These are phyloP conservation scores for Diphyllodes magnificus DNA, from an alignment of 2,113 vertebrate species.

Conservation along the genomic window DNA sequence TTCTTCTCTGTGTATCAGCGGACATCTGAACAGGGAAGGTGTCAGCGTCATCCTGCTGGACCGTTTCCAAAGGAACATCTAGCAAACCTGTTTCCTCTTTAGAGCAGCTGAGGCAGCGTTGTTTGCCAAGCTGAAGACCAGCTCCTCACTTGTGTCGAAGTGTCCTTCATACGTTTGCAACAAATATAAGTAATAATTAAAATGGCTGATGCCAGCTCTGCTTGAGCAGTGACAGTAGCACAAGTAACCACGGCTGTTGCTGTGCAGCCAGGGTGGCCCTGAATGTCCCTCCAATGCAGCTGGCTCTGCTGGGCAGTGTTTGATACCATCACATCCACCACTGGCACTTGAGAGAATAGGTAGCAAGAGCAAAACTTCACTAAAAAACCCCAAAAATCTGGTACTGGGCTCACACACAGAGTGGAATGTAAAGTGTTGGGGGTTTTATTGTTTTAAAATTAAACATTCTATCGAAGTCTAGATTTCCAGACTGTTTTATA, in stretches of 20 bases:
- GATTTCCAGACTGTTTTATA: neutral
- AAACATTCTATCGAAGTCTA: neutral
- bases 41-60: neutral
- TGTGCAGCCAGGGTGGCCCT: neutral
- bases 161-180: neutral
- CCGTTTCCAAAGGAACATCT: neutral
- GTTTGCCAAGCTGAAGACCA: neutral
- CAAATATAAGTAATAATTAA: neutral
- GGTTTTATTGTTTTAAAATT: neutral
- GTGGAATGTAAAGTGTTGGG: accelerated
- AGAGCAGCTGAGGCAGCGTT: neutral
- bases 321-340: neutral
- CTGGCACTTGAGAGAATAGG: neutral
- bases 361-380: neutral
- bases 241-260: accelerated
- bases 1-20: accelerated
- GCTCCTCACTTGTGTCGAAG: neutral
- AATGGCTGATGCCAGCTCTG: neutral
- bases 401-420: neutral
- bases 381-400: accelerated
- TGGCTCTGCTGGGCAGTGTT: neutral
- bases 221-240: neutral
- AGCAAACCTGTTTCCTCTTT: neutral
- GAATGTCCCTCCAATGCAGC: neutral
- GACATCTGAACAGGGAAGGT: neutral